These are phyloP conservation scores for Euphonia xanthogaster DNA, from an alignment of 2,797 vertebrate species.

Conservation along the genomic window DNA sequence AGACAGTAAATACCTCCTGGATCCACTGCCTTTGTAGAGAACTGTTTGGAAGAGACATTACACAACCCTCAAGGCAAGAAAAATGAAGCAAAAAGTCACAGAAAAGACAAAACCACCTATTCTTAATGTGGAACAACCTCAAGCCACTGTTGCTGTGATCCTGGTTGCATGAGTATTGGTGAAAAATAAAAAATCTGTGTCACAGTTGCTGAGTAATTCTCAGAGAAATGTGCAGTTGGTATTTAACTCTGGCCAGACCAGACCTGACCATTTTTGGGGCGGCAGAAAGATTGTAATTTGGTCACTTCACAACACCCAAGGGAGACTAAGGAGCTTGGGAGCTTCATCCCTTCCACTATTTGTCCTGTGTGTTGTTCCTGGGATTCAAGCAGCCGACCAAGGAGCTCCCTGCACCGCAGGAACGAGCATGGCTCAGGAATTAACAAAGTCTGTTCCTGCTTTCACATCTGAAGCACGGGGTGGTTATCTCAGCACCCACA, in stretches of 20 bases:
- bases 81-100: neutral
- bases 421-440: accelerated
- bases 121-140: neutral
- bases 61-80: neutral
- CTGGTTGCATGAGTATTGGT: no score
- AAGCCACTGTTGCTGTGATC: neutral
- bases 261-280: no score
- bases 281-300: neutral
- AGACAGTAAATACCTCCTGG: neutral
- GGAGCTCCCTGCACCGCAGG: neutral
- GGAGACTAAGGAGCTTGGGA: neutral
- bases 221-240: accelerated
- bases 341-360: neutral
- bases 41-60: neutral
- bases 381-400: neutral
- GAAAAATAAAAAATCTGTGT: neutral
- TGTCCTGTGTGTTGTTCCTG: neutral
- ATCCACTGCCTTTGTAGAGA: neutral
- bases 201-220: neutral
- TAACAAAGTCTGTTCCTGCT: neutral
- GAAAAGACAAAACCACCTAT: neutral
- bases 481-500: accelerated
- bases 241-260: neutral
- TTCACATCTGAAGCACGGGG: accelerated
- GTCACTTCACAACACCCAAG: neutral